Conservation (phyloP, 53 echinoderm and acorn worm species). For the Echinarachnius parma region DNA sequence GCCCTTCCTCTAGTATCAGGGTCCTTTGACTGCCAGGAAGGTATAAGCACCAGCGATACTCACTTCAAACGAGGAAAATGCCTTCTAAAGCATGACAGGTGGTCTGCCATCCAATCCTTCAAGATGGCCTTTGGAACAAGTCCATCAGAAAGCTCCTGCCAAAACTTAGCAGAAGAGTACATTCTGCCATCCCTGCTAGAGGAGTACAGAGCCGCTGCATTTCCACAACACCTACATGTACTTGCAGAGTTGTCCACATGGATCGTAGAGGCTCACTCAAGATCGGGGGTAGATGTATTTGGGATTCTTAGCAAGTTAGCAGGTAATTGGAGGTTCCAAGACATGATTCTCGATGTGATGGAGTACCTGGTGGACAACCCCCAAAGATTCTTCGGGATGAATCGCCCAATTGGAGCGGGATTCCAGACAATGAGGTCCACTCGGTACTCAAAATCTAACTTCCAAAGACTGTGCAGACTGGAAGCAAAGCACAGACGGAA, state of each 20-base stretch:
- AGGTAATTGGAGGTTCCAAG: background rate
- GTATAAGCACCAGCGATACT: background rate
- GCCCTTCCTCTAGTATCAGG: conserved; percentile 8
- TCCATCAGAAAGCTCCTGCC: background rate
- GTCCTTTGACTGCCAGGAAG: conserved; percentile 17
- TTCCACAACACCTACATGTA: conserved; percentile 7
- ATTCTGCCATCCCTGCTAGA: conserved; percentile 13
- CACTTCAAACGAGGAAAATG: conserved; percentile 10
- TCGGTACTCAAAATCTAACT: background rate
- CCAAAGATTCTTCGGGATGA: background rate
- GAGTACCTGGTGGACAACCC: conserved; percentile 29
- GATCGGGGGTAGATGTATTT: background rate
- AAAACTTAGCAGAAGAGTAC: background rate
- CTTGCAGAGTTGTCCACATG: conserved; percentile 28
- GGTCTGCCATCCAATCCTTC: conserved; percentile 30
- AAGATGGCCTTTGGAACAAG: conserved; percentile 31
- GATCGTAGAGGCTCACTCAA: conserved; percentile 2
- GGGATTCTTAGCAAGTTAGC: background rate
- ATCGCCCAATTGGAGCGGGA: background rate
- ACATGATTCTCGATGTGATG: conserved; percentile 14
- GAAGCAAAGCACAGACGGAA: conserved; percentile 15
- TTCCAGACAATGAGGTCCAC: background rate
- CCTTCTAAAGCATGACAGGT: conserved; percentile 3
- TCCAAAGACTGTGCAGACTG: background rate
- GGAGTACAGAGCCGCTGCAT: conserved; percentile 3